Percentiles rank a stretch among this genome's conserved stretches.
phyloP scores from a whole-genome alignment of 2,797 vertebrate genomes.

The Ctenopoma multispine region DNA sequence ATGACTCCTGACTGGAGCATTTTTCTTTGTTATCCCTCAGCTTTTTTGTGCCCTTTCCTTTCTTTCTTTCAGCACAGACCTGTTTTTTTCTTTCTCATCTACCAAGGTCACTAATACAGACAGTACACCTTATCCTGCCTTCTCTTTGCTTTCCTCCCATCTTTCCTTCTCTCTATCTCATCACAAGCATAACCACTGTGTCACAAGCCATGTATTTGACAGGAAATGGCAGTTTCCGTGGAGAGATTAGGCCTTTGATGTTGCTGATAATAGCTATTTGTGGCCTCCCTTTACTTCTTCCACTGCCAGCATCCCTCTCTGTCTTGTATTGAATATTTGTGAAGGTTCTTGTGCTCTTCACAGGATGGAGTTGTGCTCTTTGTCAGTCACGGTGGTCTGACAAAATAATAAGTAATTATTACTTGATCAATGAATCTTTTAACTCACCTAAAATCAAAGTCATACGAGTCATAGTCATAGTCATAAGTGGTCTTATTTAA shows the following conservation, averaged over 20 bases:
- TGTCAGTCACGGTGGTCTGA: constrained; percentile 2
- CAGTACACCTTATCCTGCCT: neutral
- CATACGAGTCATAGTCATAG: too few relatives aligned
- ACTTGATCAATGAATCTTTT: neutral
- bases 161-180: constrained; percentile 32
- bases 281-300: neutral
- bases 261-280: constrained; percentile 46
- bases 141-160: constrained; percentile 19
- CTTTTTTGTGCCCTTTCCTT: constrained; percentile 17
- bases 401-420: neutral
- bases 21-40: constrained; percentile 40
- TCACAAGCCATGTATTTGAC: constrained; percentile 42
- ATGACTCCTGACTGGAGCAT: constrained; percentile 55
- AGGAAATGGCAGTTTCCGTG: constrained; percentile 50
- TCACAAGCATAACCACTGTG: constrained; percentile 37
- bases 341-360: constrained; percentile 18
- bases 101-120: constrained; percentile 32
- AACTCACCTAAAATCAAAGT: neutral
- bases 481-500: too few relatives aligned
- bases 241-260: constrained; percentile 59
- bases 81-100: neutral
- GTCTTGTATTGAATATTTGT: constrained; percentile 18
- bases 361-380: neutral
- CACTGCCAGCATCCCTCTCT: constrained; percentile 20
- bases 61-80: constrained; percentile 6